These are phyloP conservation scores for Dendronephthya gigantea DNA, from an alignment of 64 coral and sea anemone species.

Conservation along the genomic window DNA sequence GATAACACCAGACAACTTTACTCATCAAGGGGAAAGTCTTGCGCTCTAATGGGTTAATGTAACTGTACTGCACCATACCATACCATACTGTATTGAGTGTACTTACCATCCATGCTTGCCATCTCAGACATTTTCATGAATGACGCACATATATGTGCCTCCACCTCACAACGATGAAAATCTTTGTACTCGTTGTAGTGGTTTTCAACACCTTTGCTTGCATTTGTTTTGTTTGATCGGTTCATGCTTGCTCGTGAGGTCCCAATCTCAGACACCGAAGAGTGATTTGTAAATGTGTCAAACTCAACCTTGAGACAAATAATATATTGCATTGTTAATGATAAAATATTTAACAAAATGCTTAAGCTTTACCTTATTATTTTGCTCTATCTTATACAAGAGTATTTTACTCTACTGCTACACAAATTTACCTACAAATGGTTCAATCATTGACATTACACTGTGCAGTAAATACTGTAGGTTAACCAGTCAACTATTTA, in stretches of 20 bases:
- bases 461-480: too few relatives aligned
- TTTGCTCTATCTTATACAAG: too few relatives aligned
- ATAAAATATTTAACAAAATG: background rate
- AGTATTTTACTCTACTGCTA: too few relatives aligned
- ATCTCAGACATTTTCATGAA: constrained; percentile 1
- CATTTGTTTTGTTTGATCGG: background rate
- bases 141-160: background rate
- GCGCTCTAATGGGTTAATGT: background rate
- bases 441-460: too few relatives aligned
- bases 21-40: too few relatives aligned
- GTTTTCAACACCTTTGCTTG: background rate
- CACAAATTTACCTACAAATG: too few relatives aligned
- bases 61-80: background rate
- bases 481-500: too few relatives aligned
- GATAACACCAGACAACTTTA: background rate
- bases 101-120: background rate
- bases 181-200: background rate
- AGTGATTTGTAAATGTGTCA: background rate
- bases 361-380: too few relatives aligned
- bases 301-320: constrained; percentile 7
- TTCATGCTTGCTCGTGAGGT: constrained; percentile 7
- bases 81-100: too few relatives aligned
- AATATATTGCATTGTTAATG: background rate
- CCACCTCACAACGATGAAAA: background rate
- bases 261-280: background rate